phyloP scores from a whole-genome alignment of 2,888 invertebrate genomes.

The Monochamus alternatus region DNA sequence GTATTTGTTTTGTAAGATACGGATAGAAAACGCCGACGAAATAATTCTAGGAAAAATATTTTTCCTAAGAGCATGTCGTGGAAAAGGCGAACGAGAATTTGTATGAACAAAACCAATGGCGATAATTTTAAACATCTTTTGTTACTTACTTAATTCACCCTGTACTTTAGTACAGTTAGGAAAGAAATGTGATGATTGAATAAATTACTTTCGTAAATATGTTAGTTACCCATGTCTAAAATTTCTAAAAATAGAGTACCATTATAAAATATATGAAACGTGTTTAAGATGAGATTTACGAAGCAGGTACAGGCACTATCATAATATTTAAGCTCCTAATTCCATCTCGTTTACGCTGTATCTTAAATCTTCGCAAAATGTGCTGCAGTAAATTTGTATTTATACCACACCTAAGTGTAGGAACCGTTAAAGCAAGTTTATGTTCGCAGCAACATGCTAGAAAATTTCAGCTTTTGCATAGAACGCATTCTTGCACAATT shows the following conservation, averaged over 20 bases:
- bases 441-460: background rate
- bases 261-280: background rate
- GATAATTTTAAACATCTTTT: too few relatives aligned
- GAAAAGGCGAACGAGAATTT: too few relatives aligned
- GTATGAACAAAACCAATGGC: too few relatives aligned
- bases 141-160: too few relatives aligned
- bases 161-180: too few relatives aligned
- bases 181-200: too few relatives aligned
- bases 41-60: too few relatives aligned
- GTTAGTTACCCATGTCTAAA: background rate
- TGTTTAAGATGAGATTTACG: background rate
- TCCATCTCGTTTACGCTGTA: constrained; percentile 4
- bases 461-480: constrained; percentile 1
- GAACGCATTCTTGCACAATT: background rate
- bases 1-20: too few relatives aligned
- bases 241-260: background rate
- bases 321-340: constrained; percentile 13
- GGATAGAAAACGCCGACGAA: too few relatives aligned
- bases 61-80: too few relatives aligned
- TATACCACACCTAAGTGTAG: background rate
- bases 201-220: too few relatives aligned
- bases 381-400: constrained; percentile 16
- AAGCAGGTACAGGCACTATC: constrained; percentile 9
- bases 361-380: constrained; percentile 14
- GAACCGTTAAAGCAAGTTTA: constrained; percentile 11